Conservation (phyloP, 2,797 vertebrate genomes). For the Cuculus canorus region DNA sequence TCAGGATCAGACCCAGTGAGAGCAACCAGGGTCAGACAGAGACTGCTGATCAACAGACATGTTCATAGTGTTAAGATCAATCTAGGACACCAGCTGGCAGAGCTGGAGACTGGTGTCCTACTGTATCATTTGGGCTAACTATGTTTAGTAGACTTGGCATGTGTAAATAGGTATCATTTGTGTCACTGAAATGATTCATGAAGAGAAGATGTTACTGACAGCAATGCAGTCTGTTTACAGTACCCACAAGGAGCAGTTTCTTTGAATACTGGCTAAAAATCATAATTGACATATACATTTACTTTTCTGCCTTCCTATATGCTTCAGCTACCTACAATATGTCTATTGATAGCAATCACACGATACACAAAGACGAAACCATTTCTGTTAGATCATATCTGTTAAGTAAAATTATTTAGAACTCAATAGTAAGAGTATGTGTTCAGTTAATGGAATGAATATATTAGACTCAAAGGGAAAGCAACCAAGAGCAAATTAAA, state of each 20-base stretch:
- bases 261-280: not conserved
- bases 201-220: not conserved
- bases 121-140: not conserved
- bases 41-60: not conserved
- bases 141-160: not conserved
- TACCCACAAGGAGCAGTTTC: not conserved
- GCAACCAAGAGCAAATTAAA: not conserved
- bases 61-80: not conserved
- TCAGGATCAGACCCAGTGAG: not conserved
- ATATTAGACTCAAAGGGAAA: not conserved
- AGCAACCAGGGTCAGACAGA: not conserved
- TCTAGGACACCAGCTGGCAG: not conserved
- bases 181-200: not conserved
- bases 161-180: not conserved
- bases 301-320: not conserved
- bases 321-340: not conserved
- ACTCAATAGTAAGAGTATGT: not conserved
- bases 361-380: not conserved
- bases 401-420: not conserved
- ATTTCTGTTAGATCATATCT: not conserved
- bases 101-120: not conserved
- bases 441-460: not conserved
- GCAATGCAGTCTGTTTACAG: not conserved
- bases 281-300: not conserved
- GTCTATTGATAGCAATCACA: not conserved